Base-by-base conservation (phyloP, 2,113 vertebrate genomes). In the Sinocyclocheilus anophthalmus region DNA sequence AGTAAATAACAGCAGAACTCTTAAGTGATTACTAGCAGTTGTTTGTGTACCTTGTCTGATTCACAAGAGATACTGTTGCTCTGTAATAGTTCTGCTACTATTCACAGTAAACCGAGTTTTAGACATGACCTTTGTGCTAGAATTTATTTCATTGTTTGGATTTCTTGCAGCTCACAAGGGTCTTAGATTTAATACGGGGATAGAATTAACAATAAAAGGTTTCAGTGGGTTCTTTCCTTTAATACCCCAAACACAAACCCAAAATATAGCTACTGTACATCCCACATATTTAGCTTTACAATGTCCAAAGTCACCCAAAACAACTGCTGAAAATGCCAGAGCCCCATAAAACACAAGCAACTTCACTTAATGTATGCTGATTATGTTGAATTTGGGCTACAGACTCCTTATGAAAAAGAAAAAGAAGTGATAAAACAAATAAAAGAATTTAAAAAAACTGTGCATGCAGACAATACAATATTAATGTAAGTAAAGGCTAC, bases 121-220 rank as follows among this genome's bases (percentile, higher is more conserved):
- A 70, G 30, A 30, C 3, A 8, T 72, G 53, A 53, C 77, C 69
- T 81, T 76, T 86, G 78, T 86, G 61, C 5, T 61, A 55, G 5
- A 26, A 78, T 83, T 70, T n/a, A 22, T 24, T 48, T 53, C 2
- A 20, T 39, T 59, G 18, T 30, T 76, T 37, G 12, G 12, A 53
- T 50, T 24, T n/a, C n/a, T 63, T 3, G 53, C 65, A 16, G 24
- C 45, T 61, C 37, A 69, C 65, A 11, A 79, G 67, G 45, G 79
- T 65, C 70, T 85, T 55, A 77, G 78, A 83, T 79, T 79, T 85
- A 63, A 55, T 48, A 76, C 53, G 72, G 11, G 30, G 13, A 30
- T 72, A 50, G 16, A 20, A 22, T 67, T 37, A 30, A 2, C 14
- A 26, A 22, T 59, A 59, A 73, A 33, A 14, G 6, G 70, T 73